These are phyloP conservation scores for Strix aluco DNA, from an alignment of 2,113 vertebrate species.

Conservation along the genomic window DNA sequence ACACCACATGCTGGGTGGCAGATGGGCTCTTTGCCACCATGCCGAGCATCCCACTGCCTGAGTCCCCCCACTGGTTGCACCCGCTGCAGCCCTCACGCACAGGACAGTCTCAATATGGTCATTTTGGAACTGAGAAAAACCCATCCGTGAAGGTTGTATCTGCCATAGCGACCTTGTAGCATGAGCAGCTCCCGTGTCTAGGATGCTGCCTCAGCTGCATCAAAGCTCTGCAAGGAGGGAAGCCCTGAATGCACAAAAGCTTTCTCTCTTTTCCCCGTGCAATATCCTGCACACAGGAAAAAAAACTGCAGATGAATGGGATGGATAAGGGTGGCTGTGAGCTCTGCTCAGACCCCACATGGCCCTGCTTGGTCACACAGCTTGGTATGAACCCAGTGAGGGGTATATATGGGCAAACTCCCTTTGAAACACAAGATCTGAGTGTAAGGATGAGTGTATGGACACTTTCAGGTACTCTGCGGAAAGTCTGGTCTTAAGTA, in stretches of 20 bases:
- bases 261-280: not conserved
- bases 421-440: not conserved
- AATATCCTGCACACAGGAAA: not conserved
- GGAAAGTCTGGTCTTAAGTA: not conserved
- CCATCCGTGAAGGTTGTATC: not conserved
- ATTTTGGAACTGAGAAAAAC: not conserved
- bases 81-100: not conserved
- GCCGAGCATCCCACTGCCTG: not conserved
- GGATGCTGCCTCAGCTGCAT: not conserved
- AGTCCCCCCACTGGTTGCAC: rapidly evolving
- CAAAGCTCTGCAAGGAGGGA: not conserved
- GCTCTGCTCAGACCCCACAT: not conserved
- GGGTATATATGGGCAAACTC: not conserved
- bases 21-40: not conserved
- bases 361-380: not conserved
- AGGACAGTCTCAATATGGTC: not conserved
- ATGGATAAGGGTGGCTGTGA: not conserved
- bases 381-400: not conserved
- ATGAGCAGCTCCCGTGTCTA: rapidly evolving
- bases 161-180: not conserved
- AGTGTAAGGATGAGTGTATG: rapidly evolving
- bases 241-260: not conserved
- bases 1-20: rapidly evolving
- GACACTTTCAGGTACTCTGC: not conserved
- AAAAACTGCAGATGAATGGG: not conserved